Conservation (phyloP, 53 echinoderm and acorn worm species). For the Apostichopus leukothele region DNA sequence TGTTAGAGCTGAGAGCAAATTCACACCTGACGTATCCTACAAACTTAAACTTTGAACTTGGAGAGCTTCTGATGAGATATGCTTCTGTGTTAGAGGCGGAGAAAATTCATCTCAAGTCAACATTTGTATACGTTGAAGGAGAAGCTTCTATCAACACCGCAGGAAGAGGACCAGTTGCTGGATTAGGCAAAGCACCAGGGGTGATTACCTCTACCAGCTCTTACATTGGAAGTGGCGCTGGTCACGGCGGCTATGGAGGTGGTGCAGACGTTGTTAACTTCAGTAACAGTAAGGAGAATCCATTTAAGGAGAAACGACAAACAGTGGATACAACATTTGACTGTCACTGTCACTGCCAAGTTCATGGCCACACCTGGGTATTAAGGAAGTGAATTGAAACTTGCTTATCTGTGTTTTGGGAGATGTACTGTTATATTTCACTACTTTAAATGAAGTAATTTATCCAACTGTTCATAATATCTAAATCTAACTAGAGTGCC, state of each 20-base stretch:
- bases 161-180: conserved; percentile 66
- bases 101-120: conserved; percentile 61
- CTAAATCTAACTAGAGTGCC: too few relatives aligned
- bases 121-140: conserved; percentile 75
- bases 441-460: too few relatives aligned
- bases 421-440: too few relatives aligned
- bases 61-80: conserved; percentile 71
- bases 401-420: too few relatives aligned
- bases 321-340: too few relatives aligned
- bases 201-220: not conserved
- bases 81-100: conserved; percentile 66
- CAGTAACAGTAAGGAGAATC: conserved; percentile 55
- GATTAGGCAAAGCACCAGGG: conserved; percentile 63
- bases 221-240: conserved; percentile 63
- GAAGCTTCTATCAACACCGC: conserved; percentile 71
- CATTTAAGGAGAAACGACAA: too few relatives aligned
- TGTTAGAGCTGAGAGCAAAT: conserved; percentile 67
- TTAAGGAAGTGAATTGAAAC: too few relatives aligned
- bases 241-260: conserved; percentile 90
- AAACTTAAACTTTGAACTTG: conserved; percentile 67
- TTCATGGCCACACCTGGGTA: too few relatives aligned
- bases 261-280: conserved; percentile 67
- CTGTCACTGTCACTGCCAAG: too few relatives aligned
- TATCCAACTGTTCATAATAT: too few relatives aligned
- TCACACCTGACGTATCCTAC: conserved; percentile 69